Conservation (phyloP, 1,140 invertebrate genomes). For the Zaprionus gabonicus region DNA sequence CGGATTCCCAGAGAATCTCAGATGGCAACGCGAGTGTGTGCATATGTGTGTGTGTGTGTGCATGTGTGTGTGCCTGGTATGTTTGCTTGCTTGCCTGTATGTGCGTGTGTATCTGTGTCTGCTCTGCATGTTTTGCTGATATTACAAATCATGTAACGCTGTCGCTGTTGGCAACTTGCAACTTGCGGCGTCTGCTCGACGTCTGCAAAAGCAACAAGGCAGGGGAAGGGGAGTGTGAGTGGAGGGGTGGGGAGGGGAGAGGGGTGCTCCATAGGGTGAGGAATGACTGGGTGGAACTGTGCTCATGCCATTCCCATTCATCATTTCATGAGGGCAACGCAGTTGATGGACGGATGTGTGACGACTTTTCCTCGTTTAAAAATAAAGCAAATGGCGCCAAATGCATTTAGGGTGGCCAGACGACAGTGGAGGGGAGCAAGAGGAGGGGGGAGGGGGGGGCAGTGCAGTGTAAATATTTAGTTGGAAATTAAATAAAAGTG, state of each 20-base stretch:
- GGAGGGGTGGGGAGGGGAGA: too few relatives aligned
- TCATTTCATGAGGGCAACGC: slow-evolving; percentile 51
- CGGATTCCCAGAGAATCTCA: slow-evolving; percentile 59
- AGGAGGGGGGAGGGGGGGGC: neutral
- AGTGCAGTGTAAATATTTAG: slow-evolving; percentile 54
- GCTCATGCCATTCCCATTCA: slow-evolving; percentile 59
- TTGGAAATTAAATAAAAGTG: slow-evolving; percentile 66
- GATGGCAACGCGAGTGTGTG: neutral
- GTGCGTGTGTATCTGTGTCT: slow-evolving; percentile 6
- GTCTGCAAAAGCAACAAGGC: slow-evolving; percentile 52
- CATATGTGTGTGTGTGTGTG: neutral
- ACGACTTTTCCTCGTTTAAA: slow-evolving; percentile 74
- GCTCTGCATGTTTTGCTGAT: slow-evolving; percentile 66
- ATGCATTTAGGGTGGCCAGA: slow-evolving; percentile 57
- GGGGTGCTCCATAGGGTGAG: neutral
- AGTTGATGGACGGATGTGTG: slow-evolving; percentile 80
- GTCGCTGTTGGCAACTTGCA: slow-evolving; percentile 51
- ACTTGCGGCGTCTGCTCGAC: slow-evolving; percentile 64
- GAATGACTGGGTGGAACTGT: slow-evolving; percentile 21
- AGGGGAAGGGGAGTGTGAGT: slow-evolving; percentile 1
- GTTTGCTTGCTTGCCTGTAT: neutral
- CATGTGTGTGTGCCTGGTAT: neutral
- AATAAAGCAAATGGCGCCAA: slow-evolving; percentile 76
- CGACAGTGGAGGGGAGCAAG: neutral
- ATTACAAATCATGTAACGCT: slow-evolving; percentile 80